Evolutionary conservation across 2,888 invertebrate species (phyloP).

Genomic region (Malthinus seriepunctatus): DNA sequence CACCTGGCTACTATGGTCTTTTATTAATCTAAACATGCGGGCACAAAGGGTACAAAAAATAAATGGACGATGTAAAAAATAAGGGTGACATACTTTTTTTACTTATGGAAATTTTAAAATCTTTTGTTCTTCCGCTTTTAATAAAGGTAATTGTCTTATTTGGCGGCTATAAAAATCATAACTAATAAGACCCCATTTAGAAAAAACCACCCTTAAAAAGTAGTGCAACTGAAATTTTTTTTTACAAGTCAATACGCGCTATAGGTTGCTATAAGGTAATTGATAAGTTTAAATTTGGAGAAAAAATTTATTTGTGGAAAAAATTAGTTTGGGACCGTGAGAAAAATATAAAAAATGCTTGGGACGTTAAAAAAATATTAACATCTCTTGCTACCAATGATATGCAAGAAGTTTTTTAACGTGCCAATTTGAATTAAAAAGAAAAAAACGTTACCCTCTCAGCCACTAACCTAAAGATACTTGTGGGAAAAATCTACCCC

Average conservation of each 20-base stretch:
- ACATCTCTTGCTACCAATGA: conserved; percentile 24
- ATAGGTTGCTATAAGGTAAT: background rate
- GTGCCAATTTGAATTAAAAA: conserved; percentile 41
- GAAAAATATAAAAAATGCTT: conserved; percentile 39
- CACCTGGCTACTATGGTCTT: conserved; percentile 49
- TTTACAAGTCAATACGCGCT: too few relatives aligned
- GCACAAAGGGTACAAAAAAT: conserved; percentile 44
- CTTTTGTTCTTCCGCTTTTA: conserved; percentile 8
- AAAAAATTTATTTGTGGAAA: background rate
- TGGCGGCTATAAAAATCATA: background rate
- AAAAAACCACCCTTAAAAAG: too few relatives aligned
- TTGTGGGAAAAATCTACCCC: conserved; percentile 47
- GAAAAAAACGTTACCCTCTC: conserved; percentile 40
- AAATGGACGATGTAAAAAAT: conserved; percentile 31
- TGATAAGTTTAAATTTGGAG: background rate
- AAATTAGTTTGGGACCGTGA: conserved; percentile 37
- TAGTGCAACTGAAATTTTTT: background rate
- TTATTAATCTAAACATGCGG: conserved; percentile 49
- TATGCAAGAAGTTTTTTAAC: conserved; percentile 43
- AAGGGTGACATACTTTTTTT: conserved; percentile 39
- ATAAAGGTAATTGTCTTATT: conserved; percentile 3
- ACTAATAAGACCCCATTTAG: too few relatives aligned
- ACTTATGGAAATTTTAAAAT: conserved; percentile 43
- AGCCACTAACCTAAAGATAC: conserved; percentile 31
- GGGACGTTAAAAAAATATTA: conserved; percentile 34